Percentiles rank a stretch among this genome's conserved stretches.
These are phyloP conservation scores for Dendronephthya gigantea DNA, from an alignment of 64 coral and sea anemone species.

Conservation along the genomic window DNA sequence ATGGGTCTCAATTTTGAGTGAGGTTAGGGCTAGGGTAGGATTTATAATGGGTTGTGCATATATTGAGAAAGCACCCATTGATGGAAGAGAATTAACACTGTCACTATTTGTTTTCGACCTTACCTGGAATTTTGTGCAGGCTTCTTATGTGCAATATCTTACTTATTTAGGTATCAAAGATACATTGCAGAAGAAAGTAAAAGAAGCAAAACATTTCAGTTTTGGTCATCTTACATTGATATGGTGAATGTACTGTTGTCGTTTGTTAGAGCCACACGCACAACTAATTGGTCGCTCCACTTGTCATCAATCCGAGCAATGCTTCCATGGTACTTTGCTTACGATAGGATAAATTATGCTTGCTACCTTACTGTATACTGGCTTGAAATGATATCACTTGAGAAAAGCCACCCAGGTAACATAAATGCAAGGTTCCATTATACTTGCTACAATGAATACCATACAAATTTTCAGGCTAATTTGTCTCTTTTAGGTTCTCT, in stretches of 20 bases:
- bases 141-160: neutral
- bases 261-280: conserved; percentile 43
- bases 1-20: too few species aligned
- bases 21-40: too few species aligned
- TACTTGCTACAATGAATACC: neutral
- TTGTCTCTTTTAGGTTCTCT: neutral
- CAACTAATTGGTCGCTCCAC: conserved; percentile 39
- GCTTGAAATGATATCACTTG: conserved; percentile 21
- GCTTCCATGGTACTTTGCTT: conserved; percentile 49
- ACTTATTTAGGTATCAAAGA: neutral
- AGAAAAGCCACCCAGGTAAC: conserved; percentile 18
- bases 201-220: neutral
- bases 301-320: conserved; percentile 30
- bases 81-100: too few species aligned
- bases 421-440: neutral
- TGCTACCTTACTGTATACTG: conserved; percentile 32
- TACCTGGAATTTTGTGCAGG: neutral
- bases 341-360: conserved; percentile 44
- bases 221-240: conserved; percentile 38
- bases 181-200: neutral
- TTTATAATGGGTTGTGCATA: too few species aligned
- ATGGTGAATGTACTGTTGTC: conserved; percentile 36
- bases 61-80: too few species aligned
- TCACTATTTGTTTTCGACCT: too few species aligned
- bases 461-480: neutral